A percentile compares a stretch with the other conserved stretches of the same genome.
These are phyloP conservation scores for Spheniscus mendiculus DNA, from an alignment of 2,113 vertebrate genomes.

Conservation along the genomic window DNA sequence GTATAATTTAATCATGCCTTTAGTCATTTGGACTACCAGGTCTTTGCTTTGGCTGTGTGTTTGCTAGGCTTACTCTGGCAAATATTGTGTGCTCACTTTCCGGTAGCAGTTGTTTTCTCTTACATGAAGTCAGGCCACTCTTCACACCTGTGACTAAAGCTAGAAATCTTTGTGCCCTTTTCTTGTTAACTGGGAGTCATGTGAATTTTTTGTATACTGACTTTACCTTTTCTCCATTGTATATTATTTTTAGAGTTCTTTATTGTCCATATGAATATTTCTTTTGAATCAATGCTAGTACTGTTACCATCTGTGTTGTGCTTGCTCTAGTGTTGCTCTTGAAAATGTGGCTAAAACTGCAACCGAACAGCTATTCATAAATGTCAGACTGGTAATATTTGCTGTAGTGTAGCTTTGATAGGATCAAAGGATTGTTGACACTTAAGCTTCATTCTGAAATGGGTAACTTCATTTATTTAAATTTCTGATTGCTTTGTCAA, in stretches of 20 bases:
- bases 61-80: background rate
- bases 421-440: background rate
- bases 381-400: background rate
- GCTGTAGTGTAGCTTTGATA: background rate
- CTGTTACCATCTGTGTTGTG: background rate
- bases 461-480: background rate
- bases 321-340: background rate
- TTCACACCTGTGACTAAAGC: background rate
- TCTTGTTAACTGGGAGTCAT: background rate
- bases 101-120: background rate
- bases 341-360: background rate
- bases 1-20: background rate
- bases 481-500: background rate
- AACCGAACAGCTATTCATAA: background rate
- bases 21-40: background rate
- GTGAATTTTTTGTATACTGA: background rate
- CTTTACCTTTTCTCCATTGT: background rate
- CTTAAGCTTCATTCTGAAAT: background rate
- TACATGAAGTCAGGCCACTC: rapidly evolving
- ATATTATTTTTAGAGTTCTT: background rate
- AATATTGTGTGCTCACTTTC: rapidly evolving
- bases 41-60: background rate
- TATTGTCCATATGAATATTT: background rate
- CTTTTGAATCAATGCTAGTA: background rate
- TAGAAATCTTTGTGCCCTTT: background rate